Percentiles rank a stretch among this genome's conserved stretches.
Conservation (phyloP, 30 jellyfish, hydroid and myxozoan species). For the Clytia hemisphaerica region DNA sequence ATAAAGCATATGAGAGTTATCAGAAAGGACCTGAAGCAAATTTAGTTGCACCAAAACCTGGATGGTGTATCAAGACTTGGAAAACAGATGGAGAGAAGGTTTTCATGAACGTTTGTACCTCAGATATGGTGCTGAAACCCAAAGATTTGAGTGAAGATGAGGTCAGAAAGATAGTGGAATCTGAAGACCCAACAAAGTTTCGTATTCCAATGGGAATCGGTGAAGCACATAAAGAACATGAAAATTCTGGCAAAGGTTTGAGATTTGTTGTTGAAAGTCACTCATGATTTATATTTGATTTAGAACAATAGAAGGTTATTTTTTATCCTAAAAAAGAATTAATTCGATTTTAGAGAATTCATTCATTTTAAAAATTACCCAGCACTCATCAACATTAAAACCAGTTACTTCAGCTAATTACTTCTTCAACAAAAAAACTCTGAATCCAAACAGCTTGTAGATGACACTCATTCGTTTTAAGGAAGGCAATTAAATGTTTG, state of each 20-base stretch:
- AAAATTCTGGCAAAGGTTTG: conserved; percentile 62
- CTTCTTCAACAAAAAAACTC: too few relatives aligned
- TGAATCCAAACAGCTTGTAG: too few relatives aligned
- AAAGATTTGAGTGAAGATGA: conserved; percentile 66
- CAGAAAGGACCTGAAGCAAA: conserved; percentile 47
- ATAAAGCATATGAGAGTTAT: not conserved
- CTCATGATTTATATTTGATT: too few relatives aligned
- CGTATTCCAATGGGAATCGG: conserved; percentile 96
- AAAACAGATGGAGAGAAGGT: conserved; percentile 48
- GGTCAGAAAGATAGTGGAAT: conserved; percentile 44
- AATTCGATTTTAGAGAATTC: too few relatives aligned
- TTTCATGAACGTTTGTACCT: conserved; percentile 73
- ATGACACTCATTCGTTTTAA: too few relatives aligned
- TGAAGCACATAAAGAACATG: conserved; percentile 76
- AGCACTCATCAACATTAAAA: too few relatives aligned
- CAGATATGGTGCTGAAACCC: conserved; percentile 76
- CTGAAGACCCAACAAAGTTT: conserved; percentile 86
- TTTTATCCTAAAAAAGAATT: too few relatives aligned
- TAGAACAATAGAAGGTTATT: too few relatives aligned
- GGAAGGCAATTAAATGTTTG: too few relatives aligned
- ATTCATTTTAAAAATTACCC: too few relatives aligned
- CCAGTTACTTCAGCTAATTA: too few relatives aligned
- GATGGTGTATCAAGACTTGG: conserved; percentile 76
- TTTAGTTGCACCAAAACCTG: conserved; percentile 77
- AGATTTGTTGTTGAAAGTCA: too few relatives aligned